Conservation (phyloP, 2,797 vertebrate genomes). For the Syndactyla subalaris region DNA sequence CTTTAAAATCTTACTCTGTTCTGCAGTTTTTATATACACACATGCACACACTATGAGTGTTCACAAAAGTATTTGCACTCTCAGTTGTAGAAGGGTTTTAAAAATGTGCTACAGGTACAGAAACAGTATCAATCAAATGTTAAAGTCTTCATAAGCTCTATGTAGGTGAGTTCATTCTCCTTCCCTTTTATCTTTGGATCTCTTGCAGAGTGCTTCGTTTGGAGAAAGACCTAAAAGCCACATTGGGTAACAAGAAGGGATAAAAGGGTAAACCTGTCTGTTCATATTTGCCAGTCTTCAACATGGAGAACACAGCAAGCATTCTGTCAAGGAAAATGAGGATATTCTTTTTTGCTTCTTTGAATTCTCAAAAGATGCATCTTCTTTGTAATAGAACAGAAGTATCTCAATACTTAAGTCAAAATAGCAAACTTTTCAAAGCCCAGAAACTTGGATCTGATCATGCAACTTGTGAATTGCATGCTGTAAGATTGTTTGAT, state of each 20-base stretch:
- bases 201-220: slow-evolving; percentile 70
- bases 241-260: slow-evolving; percentile 70
- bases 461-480: slow-evolving; percentile 33
- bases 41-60: neutral
- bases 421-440: slow-evolving; percentile 79
- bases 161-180: slow-evolving; percentile 55
- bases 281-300: slow-evolving; percentile 70
- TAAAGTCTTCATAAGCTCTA: slow-evolving; percentile 44
- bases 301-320: slow-evolving; percentile 71
- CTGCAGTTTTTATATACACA: neutral
- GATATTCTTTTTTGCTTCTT: slow-evolving; percentile 71
- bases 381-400: slow-evolving; percentile 72
- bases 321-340: slow-evolving; percentile 76
- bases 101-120: slow-evolving; percentile 36
- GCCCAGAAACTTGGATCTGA: slow-evolving; percentile 63
- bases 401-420: slow-evolving; percentile 75
- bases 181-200: slow-evolving; percentile 61
- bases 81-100: slow-evolving; percentile 54
- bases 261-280: slow-evolving; percentile 73
- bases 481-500: slow-evolving; percentile 43
- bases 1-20: slow-evolving; percentile 7
- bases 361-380: slow-evolving; percentile 76
- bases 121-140: slow-evolving; percentile 63
- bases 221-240: slow-evolving; percentile 74
- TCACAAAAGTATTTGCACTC: slow-evolving; percentile 23